Evolutionary conservation across 2,888 invertebrate genomes (phyloP), one percentile per base, ranked within the genome.

Genomic region (Aricia artaxerxes): DNA sequence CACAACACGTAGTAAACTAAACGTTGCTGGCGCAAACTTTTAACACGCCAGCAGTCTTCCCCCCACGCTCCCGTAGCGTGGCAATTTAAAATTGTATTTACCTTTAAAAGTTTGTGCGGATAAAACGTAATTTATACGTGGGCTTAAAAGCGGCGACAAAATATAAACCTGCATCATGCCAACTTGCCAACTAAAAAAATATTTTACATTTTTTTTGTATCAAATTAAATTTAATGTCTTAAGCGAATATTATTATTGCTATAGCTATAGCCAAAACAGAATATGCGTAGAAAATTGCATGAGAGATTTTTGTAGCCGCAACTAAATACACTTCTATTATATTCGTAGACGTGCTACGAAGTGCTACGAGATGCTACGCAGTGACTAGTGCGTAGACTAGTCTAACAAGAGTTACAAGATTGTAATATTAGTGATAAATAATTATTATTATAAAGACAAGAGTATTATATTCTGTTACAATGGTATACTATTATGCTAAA

Each of bases 1-100:
- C 69, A 69, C 69, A 69, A 69, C 69, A 69, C 35, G 69, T 35
- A 64, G 24, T 9, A 31, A 64, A 4, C 69, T 35, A 35, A 69
- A 69, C 73, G 13, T 44, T 44, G 73, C 49, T 75, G 7, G 49
- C 73, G n/a, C 73, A 16, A 44, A 44, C 75, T 49, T 49, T 49
- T n/a, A 49, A 13, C 44, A 75, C 76, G 53, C 31, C 31, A 57
- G 49, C 31, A 24, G 49, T 11, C 73, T 49, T 6, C 75, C 53
- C 49, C 44, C n/a, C 1, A 31, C 64, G 69, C 69, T 69, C 57
- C 35, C 57, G 35, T 31, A 35, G 13, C 73, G 75, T 49, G 44
- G 44, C 76, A 76, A 76, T 57, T 53, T 76, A 76, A 57, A 76
- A 53, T 76, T 76, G 31, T 35, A 35, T 76, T 76, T 76, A 76